Evolutionary conservation across 2,113 vertebrate genomes (phyloP), one percentile per base, ranked within the genome.

Genomic region (Axis porcinus): DNA sequence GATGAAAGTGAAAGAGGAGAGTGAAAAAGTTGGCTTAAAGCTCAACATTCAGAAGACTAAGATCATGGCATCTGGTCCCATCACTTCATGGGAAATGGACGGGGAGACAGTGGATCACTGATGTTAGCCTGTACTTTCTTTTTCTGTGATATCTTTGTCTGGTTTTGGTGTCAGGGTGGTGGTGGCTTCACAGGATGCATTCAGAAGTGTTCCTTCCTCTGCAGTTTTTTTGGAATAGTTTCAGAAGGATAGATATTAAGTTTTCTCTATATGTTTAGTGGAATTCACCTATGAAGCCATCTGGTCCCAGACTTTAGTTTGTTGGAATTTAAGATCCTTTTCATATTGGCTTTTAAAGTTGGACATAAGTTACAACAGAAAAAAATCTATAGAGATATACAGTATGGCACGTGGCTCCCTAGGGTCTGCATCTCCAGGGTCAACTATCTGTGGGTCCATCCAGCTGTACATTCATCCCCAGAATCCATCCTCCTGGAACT

Each of bases 301-400:
- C 81, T 83, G n/a, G 81, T 83, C 81, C n/a, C n/a, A n/a, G 52
- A 55, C 52, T 55, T 36, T 15, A 36, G 81, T 83, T 83, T 55
- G 52, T 55, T 83, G 33, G 33, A 7, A 55, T 55, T 83, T 55
- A 98, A 96, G 28, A 64, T 55, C 14, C 81, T 89, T 58, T 90
- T 86, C 36, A 50, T 36, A 90, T 86, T 89, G 82, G 95, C n/a
- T 78, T 89, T 95, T 89, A 86, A 43, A 19, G 57, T 60, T 87
- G 52, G 58, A 88, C 9, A 57, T 14, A 58, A 13, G 96, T 97
- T 97, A 16, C 81, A 45, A 92, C 60, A 88, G 67, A 78, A 97
- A 91, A 93, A 36, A 47, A 7, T 50, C 21, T 74, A 92, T 40
- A 92, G 33, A 36, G n/a, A 36, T 55, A 25, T 15, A 25, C 81